phyloP scores from a whole-genome alignment of 2,797 vertebrate species.

The Decapterus maruadsi region DNA sequence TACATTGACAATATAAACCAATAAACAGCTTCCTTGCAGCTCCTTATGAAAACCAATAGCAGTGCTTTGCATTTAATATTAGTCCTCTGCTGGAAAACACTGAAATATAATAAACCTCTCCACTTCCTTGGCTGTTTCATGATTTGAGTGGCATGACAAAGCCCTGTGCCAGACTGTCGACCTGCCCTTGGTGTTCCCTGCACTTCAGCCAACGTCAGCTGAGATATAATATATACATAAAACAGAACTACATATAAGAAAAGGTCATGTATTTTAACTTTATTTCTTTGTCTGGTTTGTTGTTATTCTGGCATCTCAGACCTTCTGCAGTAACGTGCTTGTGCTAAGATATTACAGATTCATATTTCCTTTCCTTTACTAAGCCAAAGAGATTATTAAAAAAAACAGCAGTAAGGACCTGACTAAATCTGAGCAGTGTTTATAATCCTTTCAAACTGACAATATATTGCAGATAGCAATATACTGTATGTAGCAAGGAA shows the following conservation, averaged over 20 bases:
- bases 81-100: neutral
- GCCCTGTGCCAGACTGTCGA: neutral
- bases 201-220: neutral
- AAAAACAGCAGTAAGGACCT: slow-evolving; percentile 42
- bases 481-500: slow-evolving; percentile 13
- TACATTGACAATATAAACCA: neutral
- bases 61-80: neutral
- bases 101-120: neutral
- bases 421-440: slow-evolving; percentile 41
- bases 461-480: slow-evolving; percentile 28
- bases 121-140: neutral
- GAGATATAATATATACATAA: neutral
- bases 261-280: neutral
- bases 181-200: neutral
- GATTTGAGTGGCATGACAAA: neutral
- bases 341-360: slow-evolving; percentile 17
- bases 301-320: neutral
- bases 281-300: neutral
- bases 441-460: slow-evolving; percentile 37
- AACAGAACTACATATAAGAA: neutral
- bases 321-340: slow-evolving; percentile 1
- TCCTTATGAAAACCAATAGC: neutral
- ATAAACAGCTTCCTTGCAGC: neutral
- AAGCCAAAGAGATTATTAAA: slow-evolving; percentile 31
- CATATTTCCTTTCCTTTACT: slow-evolving; percentile 37